These are phyloP conservation scores for Batillaria attramentaria DNA, from an alignment of 1,140 invertebrate species.

Conservation along the genomic window DNA sequence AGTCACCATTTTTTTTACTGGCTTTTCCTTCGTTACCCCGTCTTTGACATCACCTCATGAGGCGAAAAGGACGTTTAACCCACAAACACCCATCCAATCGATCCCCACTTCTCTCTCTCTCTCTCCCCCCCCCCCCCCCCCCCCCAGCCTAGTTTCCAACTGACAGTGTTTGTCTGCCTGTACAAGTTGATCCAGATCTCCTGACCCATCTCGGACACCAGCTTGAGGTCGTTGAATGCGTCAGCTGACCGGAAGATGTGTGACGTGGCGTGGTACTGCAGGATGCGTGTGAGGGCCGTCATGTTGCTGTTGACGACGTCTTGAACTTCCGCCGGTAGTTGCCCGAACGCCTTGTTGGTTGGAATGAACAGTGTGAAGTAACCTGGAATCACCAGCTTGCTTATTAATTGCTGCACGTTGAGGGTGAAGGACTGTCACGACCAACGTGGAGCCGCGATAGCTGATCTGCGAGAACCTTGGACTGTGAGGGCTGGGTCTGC, in stretches of 20 bases:
- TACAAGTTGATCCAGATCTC: neutral
- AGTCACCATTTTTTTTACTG: too few relatives aligned
- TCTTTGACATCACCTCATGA: too few relatives aligned
- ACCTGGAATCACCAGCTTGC: too few relatives aligned
- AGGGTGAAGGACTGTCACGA: too few relatives aligned
- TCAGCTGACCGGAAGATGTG: neutral
- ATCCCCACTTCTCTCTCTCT: too few relatives aligned
- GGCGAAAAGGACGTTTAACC: too few relatives aligned
- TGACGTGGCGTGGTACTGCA: conserved; percentile 1
- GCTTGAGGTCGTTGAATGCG: conserved; percentile 10
- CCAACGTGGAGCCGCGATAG: too few relatives aligned
- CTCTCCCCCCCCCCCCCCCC: neutral
- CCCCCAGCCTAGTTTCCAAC: neutral
- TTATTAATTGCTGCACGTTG: too few relatives aligned
- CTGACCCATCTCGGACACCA: neutral
- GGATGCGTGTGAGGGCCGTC: neutral
- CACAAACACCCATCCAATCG: too few relatives aligned
- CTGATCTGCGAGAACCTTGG: too few relatives aligned
- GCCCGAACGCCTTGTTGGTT: conserved; percentile 1
- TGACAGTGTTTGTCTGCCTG: neutral
- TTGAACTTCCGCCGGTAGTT: neutral
- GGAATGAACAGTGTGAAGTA: conserved; percentile 1
- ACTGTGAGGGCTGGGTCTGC: too few relatives aligned
- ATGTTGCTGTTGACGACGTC: neutral
- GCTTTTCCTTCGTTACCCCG: too few relatives aligned